These are phyloP conservation scores for Subacronicta megacephala DNA, from an alignment of 2,888 invertebrate genomes.

Conservation along the genomic window DNA sequence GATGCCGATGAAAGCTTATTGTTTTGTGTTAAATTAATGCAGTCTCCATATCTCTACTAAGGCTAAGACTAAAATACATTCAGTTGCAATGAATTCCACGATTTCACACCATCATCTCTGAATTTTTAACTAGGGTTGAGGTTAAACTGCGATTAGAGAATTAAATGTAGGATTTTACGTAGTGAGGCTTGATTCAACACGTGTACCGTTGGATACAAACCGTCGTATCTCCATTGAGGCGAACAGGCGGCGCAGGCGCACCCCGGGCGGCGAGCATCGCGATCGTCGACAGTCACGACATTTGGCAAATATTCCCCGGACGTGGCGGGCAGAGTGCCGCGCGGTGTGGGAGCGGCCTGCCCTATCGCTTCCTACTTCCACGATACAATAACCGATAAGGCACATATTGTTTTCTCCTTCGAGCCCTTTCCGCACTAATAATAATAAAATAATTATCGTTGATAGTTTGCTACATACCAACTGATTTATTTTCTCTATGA, in stretches of 20 bases:
- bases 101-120: constrained; percentile 61
- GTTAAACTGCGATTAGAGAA: constrained; percentile 64
- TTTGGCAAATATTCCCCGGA: constrained; percentile 87
- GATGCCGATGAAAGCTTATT: background rate
- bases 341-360: constrained; percentile 85
- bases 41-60: background rate
- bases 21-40: constrained; percentile 6
- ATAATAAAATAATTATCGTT: constrained; percentile 47
- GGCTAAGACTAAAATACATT: constrained; percentile 4
- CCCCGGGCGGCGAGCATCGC: constrained; percentile 87
- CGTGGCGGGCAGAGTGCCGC: constrained; percentile 73
- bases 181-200: constrained; percentile 74
- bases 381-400: constrained; percentile 73
- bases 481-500: background rate
- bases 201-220: constrained; percentile 85
- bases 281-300: constrained; percentile 88
- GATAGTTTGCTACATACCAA: constrained; percentile 11
- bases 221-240: constrained; percentile 85
- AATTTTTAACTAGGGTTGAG: constrained; percentile 60
- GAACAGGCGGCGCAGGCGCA: constrained; percentile 76
- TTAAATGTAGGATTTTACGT: constrained; percentile 74
- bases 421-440: constrained; percentile 37
- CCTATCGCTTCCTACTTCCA: constrained; percentile 86
- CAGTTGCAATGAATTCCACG: constrained; percentile 62
- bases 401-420: constrained; percentile 69